phyloP scores from a whole-genome alignment of 2,797 vertebrate species.

The Muscicapa striata region DNA sequence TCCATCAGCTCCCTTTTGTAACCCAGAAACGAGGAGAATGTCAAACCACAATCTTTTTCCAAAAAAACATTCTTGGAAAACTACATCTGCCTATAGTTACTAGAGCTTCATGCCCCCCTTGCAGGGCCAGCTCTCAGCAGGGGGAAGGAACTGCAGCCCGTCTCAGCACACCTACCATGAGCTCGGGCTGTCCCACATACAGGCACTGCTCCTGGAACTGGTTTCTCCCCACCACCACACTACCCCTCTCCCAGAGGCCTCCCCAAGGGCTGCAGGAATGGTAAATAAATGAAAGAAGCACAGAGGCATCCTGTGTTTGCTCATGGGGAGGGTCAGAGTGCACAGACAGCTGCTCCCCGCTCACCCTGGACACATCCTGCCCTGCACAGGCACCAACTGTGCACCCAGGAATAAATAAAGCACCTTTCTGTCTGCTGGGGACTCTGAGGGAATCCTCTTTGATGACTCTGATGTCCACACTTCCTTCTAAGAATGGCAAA shows the following conservation, averaged over 20 bases:
- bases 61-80: not conserved
- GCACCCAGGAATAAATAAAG: not conserved
- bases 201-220: not conserved
- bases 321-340: not conserved
- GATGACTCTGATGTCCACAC: not conserved
- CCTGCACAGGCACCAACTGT: not conserved
- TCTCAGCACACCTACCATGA: not conserved
- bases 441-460: not conserved
- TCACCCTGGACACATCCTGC: not conserved
- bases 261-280: rapidly evolving
- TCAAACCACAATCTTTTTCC: not conserved
- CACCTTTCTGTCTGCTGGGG: not conserved
- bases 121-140: not conserved
- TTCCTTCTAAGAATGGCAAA: not conserved
- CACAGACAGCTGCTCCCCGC: not conserved
- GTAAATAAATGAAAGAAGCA: not conserved
- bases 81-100: not conserved
- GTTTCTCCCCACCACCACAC: not conserved
- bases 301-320: not conserved
- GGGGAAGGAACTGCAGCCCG: not conserved
- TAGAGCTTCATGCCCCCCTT: not conserved
- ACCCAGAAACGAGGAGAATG: not conserved
- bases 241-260: not conserved
- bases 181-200: rapidly evolving
- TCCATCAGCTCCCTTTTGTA: not conserved